These are phyloP conservation scores for Epirrhoe tristata DNA, from an alignment of 2,888 invertebrate genomes.

Conservation along the genomic window DNA sequence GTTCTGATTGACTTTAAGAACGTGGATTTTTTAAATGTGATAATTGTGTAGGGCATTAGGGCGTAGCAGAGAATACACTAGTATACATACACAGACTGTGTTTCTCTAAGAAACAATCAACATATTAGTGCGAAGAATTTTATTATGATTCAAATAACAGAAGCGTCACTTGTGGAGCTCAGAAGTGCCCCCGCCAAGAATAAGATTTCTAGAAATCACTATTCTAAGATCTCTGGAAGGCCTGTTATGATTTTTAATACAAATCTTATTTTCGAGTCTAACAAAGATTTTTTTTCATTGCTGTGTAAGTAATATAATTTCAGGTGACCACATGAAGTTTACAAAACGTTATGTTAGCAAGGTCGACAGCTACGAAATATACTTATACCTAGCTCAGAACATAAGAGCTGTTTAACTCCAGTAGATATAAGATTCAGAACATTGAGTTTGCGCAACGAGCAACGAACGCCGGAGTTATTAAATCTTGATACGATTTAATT, in stretches of 20 bases:
- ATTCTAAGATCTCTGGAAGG: not conserved
- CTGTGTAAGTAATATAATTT: too few species aligned
- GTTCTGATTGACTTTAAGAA: not conserved
- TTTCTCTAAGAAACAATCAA: conserved; percentile 1
- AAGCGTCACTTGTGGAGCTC: not conserved
- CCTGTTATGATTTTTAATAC: not conserved
- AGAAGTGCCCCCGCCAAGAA: too few species aligned
- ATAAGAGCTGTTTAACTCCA: conserved; percentile 22
- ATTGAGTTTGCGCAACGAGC: conserved; percentile 53
- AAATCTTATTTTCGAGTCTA: not conserved
- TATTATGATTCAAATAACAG: not conserved
- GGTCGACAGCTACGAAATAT: not conserved
- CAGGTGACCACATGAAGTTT: not conserved
- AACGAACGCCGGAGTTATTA: conserved; percentile 54
- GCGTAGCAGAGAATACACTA: not conserved
- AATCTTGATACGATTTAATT: conserved; percentile 61
- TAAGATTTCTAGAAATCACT: conserved; percentile 8
- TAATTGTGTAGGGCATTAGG: not conserved
- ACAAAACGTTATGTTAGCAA: not conserved
- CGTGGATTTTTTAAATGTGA: not conserved
- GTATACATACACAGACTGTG: too few species aligned
- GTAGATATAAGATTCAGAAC: conserved; percentile 30
- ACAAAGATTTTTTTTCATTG: too few species aligned
- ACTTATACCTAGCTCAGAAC: not conserved
- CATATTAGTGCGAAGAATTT: not conserved